Percentiles rank a stretch among this genome's conserved stretches.
phyloP scores from a whole-genome alignment of 2,113 vertebrate genomes.

The Eolophus roseicapilla region DNA sequence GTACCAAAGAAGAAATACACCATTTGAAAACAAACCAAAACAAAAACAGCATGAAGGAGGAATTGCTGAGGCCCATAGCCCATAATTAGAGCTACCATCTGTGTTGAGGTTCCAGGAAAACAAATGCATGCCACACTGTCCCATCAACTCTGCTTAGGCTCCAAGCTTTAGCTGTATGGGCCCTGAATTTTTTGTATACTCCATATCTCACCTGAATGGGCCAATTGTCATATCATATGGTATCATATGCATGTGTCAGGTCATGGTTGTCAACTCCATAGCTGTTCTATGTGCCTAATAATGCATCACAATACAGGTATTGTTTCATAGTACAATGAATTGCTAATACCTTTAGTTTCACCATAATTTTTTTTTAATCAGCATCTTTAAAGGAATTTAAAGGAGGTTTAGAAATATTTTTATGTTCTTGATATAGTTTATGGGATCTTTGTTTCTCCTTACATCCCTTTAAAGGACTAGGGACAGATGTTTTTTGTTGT shows the following conservation, averaged over 20 bases:
- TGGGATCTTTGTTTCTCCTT: neutral
- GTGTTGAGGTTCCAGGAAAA: neutral
- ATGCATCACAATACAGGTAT: no score
- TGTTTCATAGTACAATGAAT: neutral
- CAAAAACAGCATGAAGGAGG: neutral
- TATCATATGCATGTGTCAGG: neutral
- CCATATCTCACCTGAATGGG: neutral
- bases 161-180: neutral
- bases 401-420: neutral
- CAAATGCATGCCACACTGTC: neutral
- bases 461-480: neutral
- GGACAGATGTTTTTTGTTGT: neutral
- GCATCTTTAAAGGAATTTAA: neutral
- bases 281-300: neutral
- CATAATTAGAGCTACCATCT: constrained; percentile 21
- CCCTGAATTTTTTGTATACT: neutral
- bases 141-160: neutral
- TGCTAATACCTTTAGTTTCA: neutral
- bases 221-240: neutral
- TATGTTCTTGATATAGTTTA: neutral
- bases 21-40: constrained; percentile 11
- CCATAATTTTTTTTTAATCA: neutral
- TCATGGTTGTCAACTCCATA: neutral
- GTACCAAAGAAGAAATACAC: neutral
- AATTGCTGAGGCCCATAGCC: neutral